These are phyloP conservation scores for Amphiura filiformis DNA, from an alignment of 35 echinoderm and acorn worm genomes.

Conservation along the genomic window DNA sequence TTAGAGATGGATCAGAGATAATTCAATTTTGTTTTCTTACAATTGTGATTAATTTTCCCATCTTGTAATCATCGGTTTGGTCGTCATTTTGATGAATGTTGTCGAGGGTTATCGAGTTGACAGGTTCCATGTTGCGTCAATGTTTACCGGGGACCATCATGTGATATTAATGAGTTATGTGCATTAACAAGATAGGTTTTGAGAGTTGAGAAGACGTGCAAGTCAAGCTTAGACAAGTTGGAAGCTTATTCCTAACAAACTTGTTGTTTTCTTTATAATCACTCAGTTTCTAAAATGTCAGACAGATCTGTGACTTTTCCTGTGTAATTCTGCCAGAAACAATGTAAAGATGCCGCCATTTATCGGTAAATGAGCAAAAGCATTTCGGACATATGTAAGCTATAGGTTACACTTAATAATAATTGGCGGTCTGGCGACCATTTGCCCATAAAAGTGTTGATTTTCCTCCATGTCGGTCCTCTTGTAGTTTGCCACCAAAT, in stretches of 20 bases:
- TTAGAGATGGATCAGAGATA: not conserved
- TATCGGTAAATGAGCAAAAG: not conserved
- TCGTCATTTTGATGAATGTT: not conserved
- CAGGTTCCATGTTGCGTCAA: not conserved
- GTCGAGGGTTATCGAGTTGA: not conserved
- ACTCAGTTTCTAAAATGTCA: not conserved
- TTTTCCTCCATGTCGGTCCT: not conserved
- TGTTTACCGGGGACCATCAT: not conserved
- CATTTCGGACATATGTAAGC: conserved; percentile 1
- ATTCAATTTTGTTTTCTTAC: not conserved
- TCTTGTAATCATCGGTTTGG: not conserved
- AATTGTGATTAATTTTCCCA: not conserved
- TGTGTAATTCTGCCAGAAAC: not conserved
- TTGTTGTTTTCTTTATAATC: not conserved
- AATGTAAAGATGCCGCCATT: not conserved
- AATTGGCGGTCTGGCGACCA: not conserved
- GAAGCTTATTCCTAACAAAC: not conserved
- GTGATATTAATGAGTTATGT: not conserved
- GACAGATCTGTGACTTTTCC: not conserved
- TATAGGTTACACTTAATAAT: not conserved
- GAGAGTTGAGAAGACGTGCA: not conserved
- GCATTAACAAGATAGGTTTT: not conserved
- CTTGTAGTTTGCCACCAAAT: too few species aligned
- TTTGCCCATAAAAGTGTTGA: not conserved
- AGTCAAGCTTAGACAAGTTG: not conserved